A percentile compares a stretch with the other conserved stretches of the same genome.
Evolutionary conservation across 2,113 vertebrate genomes (phyloP).

Genomic region (Heliornis fulica): DNA sequence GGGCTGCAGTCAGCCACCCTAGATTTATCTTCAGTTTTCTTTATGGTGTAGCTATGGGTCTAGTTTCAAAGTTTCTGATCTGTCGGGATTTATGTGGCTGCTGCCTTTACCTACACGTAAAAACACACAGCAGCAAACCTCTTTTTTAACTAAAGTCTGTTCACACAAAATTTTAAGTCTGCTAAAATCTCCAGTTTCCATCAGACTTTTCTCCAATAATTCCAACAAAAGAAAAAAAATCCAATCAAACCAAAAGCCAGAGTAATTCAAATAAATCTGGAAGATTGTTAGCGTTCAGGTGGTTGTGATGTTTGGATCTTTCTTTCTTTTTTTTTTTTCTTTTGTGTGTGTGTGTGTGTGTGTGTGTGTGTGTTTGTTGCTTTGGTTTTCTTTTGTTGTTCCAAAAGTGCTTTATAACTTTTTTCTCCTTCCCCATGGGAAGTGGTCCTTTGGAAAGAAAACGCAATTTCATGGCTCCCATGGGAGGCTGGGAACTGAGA

Average conservation of each 20-base stretch:
- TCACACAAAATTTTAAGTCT: neutral
- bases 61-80: neutral
- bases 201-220: neutral
- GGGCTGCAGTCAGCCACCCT: accelerated
- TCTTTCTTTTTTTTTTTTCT: accelerated
- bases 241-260: no score
- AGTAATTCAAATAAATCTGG: neutral
- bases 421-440: neutral
- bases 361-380: no score
- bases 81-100: neutral
- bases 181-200: neutral
- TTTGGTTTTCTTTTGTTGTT: no score
- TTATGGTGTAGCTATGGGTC: neutral
- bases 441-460: neutral
- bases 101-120: neutral
- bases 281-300: neutral
- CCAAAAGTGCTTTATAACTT: neutral
- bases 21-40: neutral
- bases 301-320: neutral
- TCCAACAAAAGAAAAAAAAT: neutral
- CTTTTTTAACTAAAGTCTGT: neutral
- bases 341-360: no score
- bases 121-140: neutral
- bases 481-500: neutral
- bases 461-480: neutral